phyloP scores from a whole-genome alignment of 92 coral and sea anemone species.

The Metridium senile region DNA sequence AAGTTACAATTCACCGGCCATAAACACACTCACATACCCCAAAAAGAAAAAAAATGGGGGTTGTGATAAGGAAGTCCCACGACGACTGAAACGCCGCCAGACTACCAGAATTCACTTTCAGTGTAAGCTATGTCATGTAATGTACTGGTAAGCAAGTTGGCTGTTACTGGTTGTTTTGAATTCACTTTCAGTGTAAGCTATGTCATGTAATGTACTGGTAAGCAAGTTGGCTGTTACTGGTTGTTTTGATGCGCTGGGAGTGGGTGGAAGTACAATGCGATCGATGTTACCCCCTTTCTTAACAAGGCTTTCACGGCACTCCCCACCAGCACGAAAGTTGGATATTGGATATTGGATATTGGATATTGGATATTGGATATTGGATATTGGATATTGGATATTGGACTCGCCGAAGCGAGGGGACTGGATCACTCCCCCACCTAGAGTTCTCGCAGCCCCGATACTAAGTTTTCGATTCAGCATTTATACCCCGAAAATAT shows the following conservation, averaged over 20 bases:
- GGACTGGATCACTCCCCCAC: conserved; percentile 35
- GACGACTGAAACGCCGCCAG: conserved; percentile 24
- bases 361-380: conserved; percentile 10
- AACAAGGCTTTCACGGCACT: conserved; percentile 35
- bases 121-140: neutral
- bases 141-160: too few species aligned
- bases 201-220: too few species aligned
- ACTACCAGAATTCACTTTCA: conserved; percentile 4
- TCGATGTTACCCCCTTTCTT: conserved; percentile 33
- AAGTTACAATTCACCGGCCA: too few species aligned
- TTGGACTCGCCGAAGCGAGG: conserved; percentile 14
- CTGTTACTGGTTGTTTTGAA: neutral
- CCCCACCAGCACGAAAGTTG: conserved; percentile 14
- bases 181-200: neutral
- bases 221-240: too few species aligned
- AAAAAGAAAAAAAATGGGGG: conserved; percentile 16
- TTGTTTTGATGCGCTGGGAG: neutral
- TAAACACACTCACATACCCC: neutral
- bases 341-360: conserved; percentile 12
- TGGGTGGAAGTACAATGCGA: conserved; percentile 40
- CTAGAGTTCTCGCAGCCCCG: conserved; percentile 32
- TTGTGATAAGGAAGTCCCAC: conserved; percentile 23
- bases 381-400: conserved; percentile 8
- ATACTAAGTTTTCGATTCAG: neutral
- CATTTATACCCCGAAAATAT: conserved; percentile 5